Conservation (phyloP, 1,140 invertebrate species). For the Diploscapter pachys region DNA sequence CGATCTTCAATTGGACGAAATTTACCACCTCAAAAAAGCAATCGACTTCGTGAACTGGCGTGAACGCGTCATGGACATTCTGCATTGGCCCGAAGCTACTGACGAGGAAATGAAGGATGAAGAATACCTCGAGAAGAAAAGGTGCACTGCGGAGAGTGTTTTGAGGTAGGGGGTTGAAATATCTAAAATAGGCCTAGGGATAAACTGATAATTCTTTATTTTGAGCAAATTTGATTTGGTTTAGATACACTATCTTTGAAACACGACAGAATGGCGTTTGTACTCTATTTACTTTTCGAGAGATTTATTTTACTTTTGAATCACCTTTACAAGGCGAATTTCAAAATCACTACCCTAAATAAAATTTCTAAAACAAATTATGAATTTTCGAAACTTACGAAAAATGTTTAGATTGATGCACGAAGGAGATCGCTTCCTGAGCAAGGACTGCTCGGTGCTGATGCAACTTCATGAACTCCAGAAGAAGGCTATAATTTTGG, state of each 20-base stretch:
- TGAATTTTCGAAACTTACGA: slow-evolving; percentile 10
- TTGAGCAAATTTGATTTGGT: neutral
- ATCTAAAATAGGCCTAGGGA: neutral
- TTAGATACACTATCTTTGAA: slow-evolving; percentile 4
- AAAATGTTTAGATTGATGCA: slow-evolving; percentile 19
- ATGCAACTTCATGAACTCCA: neutral
- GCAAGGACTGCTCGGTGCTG: neutral
- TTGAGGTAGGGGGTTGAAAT: neutral
- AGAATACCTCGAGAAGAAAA: slow-evolving; percentile 1
- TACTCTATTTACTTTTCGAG: neutral
- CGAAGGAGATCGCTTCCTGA: neutral
- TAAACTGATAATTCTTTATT: neutral
- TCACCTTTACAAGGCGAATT: neutral
- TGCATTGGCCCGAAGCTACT: slow-evolving; percentile 1
- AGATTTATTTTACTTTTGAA: neutral
- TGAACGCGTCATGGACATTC: neutral
- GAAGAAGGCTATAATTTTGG: neutral
- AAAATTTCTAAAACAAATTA: neutral
- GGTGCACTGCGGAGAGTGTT: neutral
- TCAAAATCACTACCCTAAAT: neutral
- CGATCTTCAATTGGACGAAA: slow-evolving; percentile 11
- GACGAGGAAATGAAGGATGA: slow-evolving; percentile 15
- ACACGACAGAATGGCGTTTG: neutral
- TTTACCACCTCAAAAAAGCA: slow-evolving; percentile 5
- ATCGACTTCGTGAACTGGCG: slow-evolving; percentile 15